These are phyloP conservation scores for Drosophila tsacasi DNA, from an alignment of 1,140 invertebrate species.

Conservation along the genomic window DNA sequence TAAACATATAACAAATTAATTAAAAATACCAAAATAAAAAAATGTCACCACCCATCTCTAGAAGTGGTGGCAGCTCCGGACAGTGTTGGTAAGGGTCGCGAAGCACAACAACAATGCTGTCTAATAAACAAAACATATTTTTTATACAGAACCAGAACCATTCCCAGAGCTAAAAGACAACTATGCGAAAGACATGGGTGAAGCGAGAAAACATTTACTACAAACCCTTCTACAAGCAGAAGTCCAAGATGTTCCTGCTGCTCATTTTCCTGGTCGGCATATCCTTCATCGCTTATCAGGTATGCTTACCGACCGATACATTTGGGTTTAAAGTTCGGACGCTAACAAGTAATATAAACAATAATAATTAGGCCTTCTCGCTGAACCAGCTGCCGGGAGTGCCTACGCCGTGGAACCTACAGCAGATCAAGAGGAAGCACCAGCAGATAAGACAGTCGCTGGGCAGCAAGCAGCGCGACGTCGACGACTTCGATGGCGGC, in stretches of 20 bases:
- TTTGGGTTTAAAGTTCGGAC: not conserved
- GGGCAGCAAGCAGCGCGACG: constrained; percentile 70
- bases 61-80: constrained; percentile 1
- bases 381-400: constrained; percentile 80
- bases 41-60: not conserved
- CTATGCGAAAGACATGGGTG: constrained; percentile 84
- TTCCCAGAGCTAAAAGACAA: constrained; percentile 13
- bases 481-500: constrained; percentile 60
- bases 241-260: constrained; percentile 78
- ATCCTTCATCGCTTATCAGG: constrained; percentile 82
- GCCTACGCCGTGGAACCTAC: constrained; percentile 67
- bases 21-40: not conserved
- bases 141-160: constrained; percentile 18
- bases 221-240: constrained; percentile 85
- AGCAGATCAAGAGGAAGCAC: constrained; percentile 72
- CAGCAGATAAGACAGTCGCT: constrained; percentile 71
- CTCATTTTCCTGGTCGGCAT: constrained; percentile 79
- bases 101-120: constrained; percentile 48
- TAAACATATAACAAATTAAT: not conserved
- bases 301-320: constrained; percentile 12
- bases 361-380: constrained; percentile 69
- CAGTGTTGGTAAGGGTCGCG: constrained; percentile 18
- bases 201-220: constrained; percentile 83
- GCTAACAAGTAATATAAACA: constrained; percentile 25
- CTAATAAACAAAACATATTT: constrained; percentile 50